These are phyloP conservation scores for Prunella himalayana DNA, from an alignment of 2,113 vertebrate genomes.

Conservation along the genomic window DNA sequence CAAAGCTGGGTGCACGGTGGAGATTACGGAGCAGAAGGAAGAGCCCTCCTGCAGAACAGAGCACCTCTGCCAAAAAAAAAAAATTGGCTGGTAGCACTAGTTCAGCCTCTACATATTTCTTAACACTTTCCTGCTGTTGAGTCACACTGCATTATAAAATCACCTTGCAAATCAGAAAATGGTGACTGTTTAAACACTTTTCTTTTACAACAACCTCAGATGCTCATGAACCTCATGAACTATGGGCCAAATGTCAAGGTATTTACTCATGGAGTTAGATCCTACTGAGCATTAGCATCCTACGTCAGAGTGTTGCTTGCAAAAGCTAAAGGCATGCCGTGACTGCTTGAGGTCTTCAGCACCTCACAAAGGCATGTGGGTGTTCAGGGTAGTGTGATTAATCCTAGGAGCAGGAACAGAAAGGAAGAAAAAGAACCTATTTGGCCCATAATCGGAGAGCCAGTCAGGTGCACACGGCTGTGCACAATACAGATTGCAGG, in stretches of 20 bases:
- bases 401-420: not conserved
- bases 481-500: not conserved
- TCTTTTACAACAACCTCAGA: not conserved
- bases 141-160: not conserved
- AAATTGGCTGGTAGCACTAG: not conserved
- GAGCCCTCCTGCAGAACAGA: not conserved
- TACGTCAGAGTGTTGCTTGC: not conserved
- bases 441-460: not conserved
- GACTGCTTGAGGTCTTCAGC: not conserved
- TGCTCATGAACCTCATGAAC: not conserved
- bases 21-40: not conserved
- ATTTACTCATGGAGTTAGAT: not conserved
- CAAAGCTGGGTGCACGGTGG: not conserved
- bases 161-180: not conserved
- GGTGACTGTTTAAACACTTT: not conserved
- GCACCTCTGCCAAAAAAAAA: not conserved
- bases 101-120: not conserved
- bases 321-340: not conserved
- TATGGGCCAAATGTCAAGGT: not conserved
- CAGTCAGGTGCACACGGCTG: not conserved
- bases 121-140: not conserved
- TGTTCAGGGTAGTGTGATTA: not conserved
- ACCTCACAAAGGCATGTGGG: not conserved
- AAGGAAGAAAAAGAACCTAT: rapidly evolving
- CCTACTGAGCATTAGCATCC: not conserved